Conservation (phyloP, 2,797 vertebrate genomes). For the Cynodonichthys magdalenae region DNA sequence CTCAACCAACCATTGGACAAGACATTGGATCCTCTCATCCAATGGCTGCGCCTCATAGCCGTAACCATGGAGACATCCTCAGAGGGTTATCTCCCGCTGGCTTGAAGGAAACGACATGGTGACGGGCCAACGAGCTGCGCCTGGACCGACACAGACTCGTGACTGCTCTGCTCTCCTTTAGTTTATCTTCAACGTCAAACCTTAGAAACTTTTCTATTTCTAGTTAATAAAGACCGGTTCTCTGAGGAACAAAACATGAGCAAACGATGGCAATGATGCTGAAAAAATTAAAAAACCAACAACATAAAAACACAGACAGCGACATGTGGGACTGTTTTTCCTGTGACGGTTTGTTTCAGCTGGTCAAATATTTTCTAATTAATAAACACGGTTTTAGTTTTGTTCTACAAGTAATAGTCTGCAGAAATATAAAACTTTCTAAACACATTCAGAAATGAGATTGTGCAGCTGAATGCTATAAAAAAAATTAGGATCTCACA, state of each 20-base stretch:
- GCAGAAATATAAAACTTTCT: slow-evolving; percentile 13
- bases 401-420: too few species aligned
- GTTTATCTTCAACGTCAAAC: background rate
- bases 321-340: slow-evolving; percentile 83
- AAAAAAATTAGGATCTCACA: slow-evolving; percentile 82
- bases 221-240: background rate
- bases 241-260: slow-evolving; percentile 21
- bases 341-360: slow-evolving; percentile 66
- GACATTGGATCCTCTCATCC: slow-evolving; percentile 70
- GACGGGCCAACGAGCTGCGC: slow-evolving; percentile 22
- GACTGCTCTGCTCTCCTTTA: background rate
- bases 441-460: slow-evolving; percentile 52
- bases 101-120: slow-evolving; percentile 38
- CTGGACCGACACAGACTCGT: slow-evolving; percentile 23
- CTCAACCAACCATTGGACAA: slow-evolving; percentile 70
- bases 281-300: slow-evolving; percentile 57
- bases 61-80: slow-evolving; percentile 66
- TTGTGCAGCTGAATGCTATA: slow-evolving; percentile 65
- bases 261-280: slow-evolving; percentile 57
- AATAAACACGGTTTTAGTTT: background rate
- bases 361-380: background rate
- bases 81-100: slow-evolving; percentile 82
- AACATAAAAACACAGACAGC: slow-evolving; percentile 75
- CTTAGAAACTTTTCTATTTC: background rate
- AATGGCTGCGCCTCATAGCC: slow-evolving; percentile 54